Evolutionary conservation across 2,113 vertebrate genomes (phyloP), one percentile per base, ranked within the genome.

Genomic region (Apeltes quadracus): DNA sequence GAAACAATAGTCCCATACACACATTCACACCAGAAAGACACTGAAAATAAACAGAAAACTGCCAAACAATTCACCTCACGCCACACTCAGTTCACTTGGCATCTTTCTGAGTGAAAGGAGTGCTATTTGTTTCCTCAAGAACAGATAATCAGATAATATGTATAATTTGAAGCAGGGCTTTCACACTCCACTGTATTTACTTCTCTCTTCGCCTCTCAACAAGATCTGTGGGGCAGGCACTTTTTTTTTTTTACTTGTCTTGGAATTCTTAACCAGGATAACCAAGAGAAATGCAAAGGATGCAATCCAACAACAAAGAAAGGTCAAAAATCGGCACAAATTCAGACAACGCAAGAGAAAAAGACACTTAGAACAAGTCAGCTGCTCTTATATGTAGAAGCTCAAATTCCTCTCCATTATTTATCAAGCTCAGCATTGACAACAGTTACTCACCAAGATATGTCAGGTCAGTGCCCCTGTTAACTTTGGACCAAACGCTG

Each of bases 391-490:
- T 84, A 65, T 81, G 73, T 18, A 25, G 39, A 71, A 84, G 69
- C 63, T 84, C 75, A 65, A 72, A 84, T 79, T 79, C 78, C 57
- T 53, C 63, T 86, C 38, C 57, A 83, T 87, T 87, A 84, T 91
- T 87, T 82, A 86, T 86, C 66, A 55, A 73, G 75, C 82, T 79
- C 78, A 85, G 87, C 85, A 84, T 82, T 81, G 69, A 81, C 82
- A 75, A 83, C 72, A 68, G 65, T 87, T 89, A 88, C 82, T 91
- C 84, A 87, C 63, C 62, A 61, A 63, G 73, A 78, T 79, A 56
- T 85, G 88, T 90, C 88, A 86, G 81, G 83, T 86, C 77, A 80
- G 63, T 27, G 78, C 70, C 77, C 74, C 34, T 78, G 85, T 84
- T 65, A 75, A 85, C 78, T 72, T 81, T 74, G 78, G 58, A 75